A percentile compares a stretch with the other conserved stretches of the same genome.
These are phyloP conservation scores for Folsomia manolachei DNA, from an alignment of 2,888 invertebrate genomes.

Conservation along the genomic window DNA sequence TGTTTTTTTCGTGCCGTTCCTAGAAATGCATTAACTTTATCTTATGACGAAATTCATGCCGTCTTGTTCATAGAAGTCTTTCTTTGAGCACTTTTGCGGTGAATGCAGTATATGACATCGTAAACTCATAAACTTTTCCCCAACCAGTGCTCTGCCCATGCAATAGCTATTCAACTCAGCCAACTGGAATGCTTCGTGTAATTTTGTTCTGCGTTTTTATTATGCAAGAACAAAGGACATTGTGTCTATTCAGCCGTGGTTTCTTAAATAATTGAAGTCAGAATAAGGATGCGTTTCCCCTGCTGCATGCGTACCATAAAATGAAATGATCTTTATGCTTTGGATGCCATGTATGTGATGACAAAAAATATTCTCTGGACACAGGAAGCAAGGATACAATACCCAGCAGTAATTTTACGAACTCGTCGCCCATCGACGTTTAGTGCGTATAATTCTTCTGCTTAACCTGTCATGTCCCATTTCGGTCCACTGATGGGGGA, in stretches of 20 bases:
- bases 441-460: neutral
- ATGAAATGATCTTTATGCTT: no score
- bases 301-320: no score
- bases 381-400: neutral
- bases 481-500: neutral
- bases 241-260: no score
- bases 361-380: neutral
- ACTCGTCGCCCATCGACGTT: neutral
- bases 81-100: neutral
- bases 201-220: no score
- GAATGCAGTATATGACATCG: neutral
- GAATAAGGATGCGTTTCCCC: no score
- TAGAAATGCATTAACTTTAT: slow-evolving; percentile 2
- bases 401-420: neutral
- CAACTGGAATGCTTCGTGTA: no score
- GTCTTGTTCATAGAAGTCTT: neutral
- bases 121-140: neutral
- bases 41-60: neutral
- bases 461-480: neutral
- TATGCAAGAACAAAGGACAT: no score
- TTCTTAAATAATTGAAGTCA: no score
- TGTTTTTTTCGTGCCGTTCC: neutral
- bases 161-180: no score
- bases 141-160: no score
- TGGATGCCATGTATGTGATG: neutral